Base-by-base conservation (phyloP, 2,888 invertebrate species). In the Pogonocherus hispidulus region DNA sequence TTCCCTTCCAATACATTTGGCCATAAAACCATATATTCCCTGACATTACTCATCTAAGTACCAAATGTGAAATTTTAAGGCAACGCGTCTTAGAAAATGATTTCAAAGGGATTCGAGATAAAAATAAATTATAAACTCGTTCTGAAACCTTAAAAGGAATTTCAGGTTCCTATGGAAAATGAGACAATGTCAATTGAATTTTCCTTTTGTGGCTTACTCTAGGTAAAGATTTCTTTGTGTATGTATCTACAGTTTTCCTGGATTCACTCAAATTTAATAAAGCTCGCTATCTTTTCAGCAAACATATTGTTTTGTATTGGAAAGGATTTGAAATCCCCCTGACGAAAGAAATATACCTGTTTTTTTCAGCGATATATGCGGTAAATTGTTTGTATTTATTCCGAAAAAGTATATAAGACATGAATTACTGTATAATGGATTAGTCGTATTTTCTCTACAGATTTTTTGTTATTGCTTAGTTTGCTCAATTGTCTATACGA, bases 1-100 rank as follows among this genome's bases (percentile, higher is more conserved):
- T 79, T 78, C 70, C 76, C 46, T 71, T 67, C 76, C 76, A 76
- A 80, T 80, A 80, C 75, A 75, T 80, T 78, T 77, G 74, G 69
- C 71, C 69, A 63, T 64, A 72, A 76, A 76, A 65, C 74, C 75
- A 60, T 72, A 73, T 72, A 77, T 74, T 72, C 73, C 69, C 68
- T 19, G 59, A 67, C 72, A 67, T 71, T 66, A 56, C 67, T 69
- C 62, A 60, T 62, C 62, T 64, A 59, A 67, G 65, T 72, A 74
- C 74, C 73, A 73, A 71, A 69, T 73, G 75, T 73, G 73, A 76
- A 73, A 76, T 70, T 75, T 74, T 72, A 74, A 74, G 65, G 67
- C 67, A 73, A 74, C 70, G 67, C 64, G 70, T 73, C 67, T 62
- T 47, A 23, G 57, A 59, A 69, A 64, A 67, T 63, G 49, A 71